Percentiles rank a stretch among this genome's conserved stretches.
Conservation (phyloP, 2,888 invertebrate species). For the Esperia sulphurella region DNA sequence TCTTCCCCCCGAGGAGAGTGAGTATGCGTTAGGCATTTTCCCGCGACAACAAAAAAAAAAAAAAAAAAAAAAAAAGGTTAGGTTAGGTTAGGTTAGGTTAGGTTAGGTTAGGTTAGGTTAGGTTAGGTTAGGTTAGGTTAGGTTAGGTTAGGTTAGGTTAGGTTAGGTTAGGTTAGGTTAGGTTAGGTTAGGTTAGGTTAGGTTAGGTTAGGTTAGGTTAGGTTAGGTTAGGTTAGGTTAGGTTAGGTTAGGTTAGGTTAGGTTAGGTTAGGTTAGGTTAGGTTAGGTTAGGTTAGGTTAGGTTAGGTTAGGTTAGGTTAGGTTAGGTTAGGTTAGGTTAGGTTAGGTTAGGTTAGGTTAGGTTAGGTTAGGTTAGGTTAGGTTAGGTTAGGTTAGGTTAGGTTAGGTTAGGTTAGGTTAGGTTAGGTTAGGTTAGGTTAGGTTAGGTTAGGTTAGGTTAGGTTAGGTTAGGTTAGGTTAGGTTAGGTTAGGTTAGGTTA, state of each 20-base stretch:
- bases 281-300: slow-evolving; percentile 19
- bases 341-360: slow-evolving; percentile 1
- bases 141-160: slow-evolving; percentile 16
- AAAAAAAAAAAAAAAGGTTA: too few relatives aligned
- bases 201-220: slow-evolving; percentile 16
- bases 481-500: too few relatives aligned
- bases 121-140: slow-evolving; percentile 15
- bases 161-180: slow-evolving; percentile 14
- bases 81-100: too few relatives aligned
- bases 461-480: too few relatives aligned
- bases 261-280: slow-evolving; percentile 20
- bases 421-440: too few relatives aligned
- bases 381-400: neutral
- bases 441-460: too few relatives aligned
- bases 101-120: too few relatives aligned
- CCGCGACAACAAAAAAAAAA: too few relatives aligned
- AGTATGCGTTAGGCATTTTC: too few relatives aligned
- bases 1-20: too few relatives aligned
- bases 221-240: slow-evolving; percentile 15
- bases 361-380: too few relatives aligned
- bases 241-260: slow-evolving; percentile 15
- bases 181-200: slow-evolving; percentile 14
- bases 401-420: neutral
- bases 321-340: slow-evolving; percentile 15
- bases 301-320: slow-evolving; percentile 16